Evolutionary conservation across 2,888 invertebrate genomes (phyloP).

Genomic region (Andrena minutula): DNA sequence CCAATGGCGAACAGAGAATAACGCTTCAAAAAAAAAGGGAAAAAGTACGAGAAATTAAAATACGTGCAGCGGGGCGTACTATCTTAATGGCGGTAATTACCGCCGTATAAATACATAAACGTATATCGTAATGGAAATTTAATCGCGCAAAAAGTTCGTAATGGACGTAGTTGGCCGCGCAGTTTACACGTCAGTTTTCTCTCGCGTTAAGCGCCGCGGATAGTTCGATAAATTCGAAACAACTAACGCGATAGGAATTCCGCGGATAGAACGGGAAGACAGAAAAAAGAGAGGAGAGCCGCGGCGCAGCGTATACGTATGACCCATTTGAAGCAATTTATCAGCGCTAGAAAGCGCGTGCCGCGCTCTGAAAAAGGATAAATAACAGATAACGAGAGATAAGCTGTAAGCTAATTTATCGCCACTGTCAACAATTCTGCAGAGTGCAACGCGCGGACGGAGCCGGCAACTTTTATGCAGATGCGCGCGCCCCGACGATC

Average conservation of each 20-base stretch:
- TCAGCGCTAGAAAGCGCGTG: slow-evolving; percentile 44
- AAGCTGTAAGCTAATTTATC: slow-evolving; percentile 51
- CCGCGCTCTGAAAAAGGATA: slow-evolving; percentile 47
- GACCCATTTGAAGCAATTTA: slow-evolving; percentile 57
- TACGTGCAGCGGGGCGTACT: background rate
- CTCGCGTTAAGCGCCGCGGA: slow-evolving; percentile 21
- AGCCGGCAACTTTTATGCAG: slow-evolving; percentile 11
- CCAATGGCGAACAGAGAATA: background rate
- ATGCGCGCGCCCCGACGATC: background rate
- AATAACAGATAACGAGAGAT: slow-evolving; percentile 59
- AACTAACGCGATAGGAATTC: slow-evolving; percentile 26
- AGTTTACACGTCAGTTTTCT: slow-evolving; percentile 25
- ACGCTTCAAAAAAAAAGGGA: background rate
- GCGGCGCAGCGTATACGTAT: slow-evolving; percentile 19
- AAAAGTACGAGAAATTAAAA: background rate
- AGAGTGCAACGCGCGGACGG: slow-evolving; percentile 33
- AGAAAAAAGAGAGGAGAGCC: slow-evolving; percentile 28
- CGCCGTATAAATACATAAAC: slow-evolving; percentile 11
- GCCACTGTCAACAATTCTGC: slow-evolving; percentile 45
- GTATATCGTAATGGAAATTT: slow-evolving; percentile 9
- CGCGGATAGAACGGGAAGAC: slow-evolving; percentile 12
- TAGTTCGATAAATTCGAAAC: slow-evolving; percentile 41
- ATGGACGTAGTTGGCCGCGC: background rate
- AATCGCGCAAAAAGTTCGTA: slow-evolving; percentile 18
- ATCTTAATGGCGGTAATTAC: slow-evolving; percentile 30